Conservation (phyloP, 2,888 invertebrate genomes). For the Shargacucullia verbasci region DNA sequence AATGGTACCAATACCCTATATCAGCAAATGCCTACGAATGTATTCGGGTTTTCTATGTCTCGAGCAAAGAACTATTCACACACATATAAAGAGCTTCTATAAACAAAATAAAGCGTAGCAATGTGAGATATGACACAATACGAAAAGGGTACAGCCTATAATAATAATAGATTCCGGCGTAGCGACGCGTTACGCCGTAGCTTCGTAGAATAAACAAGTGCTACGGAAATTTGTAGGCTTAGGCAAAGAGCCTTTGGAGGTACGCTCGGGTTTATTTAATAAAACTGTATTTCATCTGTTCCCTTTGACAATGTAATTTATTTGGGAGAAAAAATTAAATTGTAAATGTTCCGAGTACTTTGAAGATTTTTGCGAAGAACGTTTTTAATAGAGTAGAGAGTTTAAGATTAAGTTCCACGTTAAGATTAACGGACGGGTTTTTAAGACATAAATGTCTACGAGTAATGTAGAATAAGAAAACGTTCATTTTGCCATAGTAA, state of each 20-base stretch:
- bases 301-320: constrained; percentile 54
- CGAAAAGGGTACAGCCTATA: constrained; percentile 60
- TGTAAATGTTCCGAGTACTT: constrained; percentile 47
- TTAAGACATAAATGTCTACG: no score
- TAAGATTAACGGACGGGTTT: no score
- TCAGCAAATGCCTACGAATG: no score
- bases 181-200: constrained; percentile 68
- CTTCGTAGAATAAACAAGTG: constrained; percentile 75
- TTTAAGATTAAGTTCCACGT: no score
- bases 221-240: constrained; percentile 72
- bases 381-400: constrained; percentile 11
- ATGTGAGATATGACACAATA: constrained; percentile 59
- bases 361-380: constrained; percentile 35
- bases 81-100: constrained; percentile 43
- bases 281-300: constrained; percentile 49
- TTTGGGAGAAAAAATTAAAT: constrained; percentile 37
- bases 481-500: no score
- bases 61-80: constrained; percentile 34
- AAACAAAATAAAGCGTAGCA: constrained; percentile 54
- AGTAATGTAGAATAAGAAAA: no score
- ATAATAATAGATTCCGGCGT: constrained; percentile 62
- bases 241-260: constrained; percentile 51
- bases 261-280: constrained; percentile 54
- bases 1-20: no score
- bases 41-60: constrained; percentile 5